Conservation (phyloP, 2,888 invertebrate genomes). For the Cantharis lateralis region DNA sequence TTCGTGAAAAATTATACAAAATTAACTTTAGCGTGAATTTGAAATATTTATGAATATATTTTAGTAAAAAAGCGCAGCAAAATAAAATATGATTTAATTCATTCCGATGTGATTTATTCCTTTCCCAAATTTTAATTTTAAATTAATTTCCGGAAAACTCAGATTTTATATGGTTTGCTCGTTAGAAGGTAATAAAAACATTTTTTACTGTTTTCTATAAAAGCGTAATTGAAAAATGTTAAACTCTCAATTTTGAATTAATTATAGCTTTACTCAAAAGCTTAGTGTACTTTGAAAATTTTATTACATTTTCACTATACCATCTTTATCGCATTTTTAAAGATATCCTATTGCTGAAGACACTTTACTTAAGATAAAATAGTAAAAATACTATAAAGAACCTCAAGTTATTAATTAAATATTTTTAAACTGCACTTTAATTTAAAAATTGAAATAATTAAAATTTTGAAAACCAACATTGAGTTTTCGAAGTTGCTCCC, state of each 20-base stretch:
- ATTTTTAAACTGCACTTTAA: not conserved
- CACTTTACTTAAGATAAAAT: too few species aligned
- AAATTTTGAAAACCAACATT: too few species aligned
- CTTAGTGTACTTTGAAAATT: not conserved
- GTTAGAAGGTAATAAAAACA: not conserved
- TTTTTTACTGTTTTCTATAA: not conserved
- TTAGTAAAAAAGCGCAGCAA: not conserved
- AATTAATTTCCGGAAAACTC: not conserved
- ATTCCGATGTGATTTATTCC: not conserved
- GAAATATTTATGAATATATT: not conserved
- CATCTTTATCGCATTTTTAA: not conserved
- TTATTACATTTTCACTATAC: not conserved
- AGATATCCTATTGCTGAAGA: not conserved
- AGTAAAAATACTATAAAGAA: not conserved
- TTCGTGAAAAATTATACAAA: not conserved
- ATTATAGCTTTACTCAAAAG: not conserved
- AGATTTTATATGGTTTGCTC: not conserved
- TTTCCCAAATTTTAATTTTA: not conserved
- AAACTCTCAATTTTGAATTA: not conserved
- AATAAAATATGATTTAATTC: slow-evolving; percentile 1
- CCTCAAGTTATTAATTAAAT: not conserved
- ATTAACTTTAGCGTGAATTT: not conserved
- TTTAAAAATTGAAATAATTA: not conserved
- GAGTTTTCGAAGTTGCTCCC: too few species aligned
- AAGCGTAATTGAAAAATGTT: not conserved